Base-by-base conservation (phyloP, 2,113 vertebrate genomes). In the Calidris pugnax region DNA sequence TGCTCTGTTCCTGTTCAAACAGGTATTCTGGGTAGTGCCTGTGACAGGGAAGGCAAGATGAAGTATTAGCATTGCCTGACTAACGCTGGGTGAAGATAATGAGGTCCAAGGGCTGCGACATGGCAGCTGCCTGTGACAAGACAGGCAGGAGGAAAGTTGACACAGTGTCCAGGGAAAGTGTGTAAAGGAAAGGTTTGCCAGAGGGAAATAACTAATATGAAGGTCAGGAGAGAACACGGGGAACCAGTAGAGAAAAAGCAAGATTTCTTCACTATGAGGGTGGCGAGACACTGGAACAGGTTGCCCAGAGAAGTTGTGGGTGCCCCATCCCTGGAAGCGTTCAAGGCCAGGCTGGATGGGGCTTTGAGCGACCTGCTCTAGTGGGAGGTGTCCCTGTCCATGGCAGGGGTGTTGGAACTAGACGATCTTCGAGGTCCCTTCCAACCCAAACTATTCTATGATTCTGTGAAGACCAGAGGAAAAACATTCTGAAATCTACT, bases 31-130 rank as follows among this genome's bases (percentile, higher is more conserved):
- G 24, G 26, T 35, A 50, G 30, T 2, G 35, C 55, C 56, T 7
- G 5, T 33, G 59, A 14, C 27, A 6, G 30, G 37, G 33, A 79
- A 69, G 33, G 48, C 30, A 30, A 56, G 43, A 48, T 8, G 20
- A 64, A 59, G 27, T 6, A 26, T 14, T 71, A 5, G 4, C 30
- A 37, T 17, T 1, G 27, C 17, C 67, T 8, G 47, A 45, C 13
- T 57, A 18, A 45, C 0, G 7, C 7, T 0, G 0, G 7, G 39
- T 4, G 10, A 57, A 33, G 21, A 17, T 1, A 9, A 6, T 1
- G 14, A 71, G 23, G 12, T 73, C 27, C 37, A 3, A 39, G 55
- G 28, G n/a, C 67, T 37, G 37, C 1, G 3, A 14, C 59, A 11
- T 4, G 5, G 21, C 23, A 51, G 69, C 73, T 63, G n/a, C 43